Base-by-base conservation (phyloP, 2,113 vertebrate species). In the Notarius lentiginosus region DNA sequence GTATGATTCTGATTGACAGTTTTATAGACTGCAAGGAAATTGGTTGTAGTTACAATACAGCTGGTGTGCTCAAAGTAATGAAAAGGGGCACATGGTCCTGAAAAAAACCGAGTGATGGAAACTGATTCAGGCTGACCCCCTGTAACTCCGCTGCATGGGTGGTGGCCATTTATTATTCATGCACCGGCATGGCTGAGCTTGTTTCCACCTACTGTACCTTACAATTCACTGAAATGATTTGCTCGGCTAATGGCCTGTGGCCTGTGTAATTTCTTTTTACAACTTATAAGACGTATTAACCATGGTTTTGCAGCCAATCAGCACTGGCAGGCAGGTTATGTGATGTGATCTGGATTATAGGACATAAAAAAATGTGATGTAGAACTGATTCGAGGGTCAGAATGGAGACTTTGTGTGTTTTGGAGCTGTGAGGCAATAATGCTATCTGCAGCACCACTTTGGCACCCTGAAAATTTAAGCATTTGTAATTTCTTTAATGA, bases 11-110 rank as follows among this genome's bases (percentile, higher is more conserved):
- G 94, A 95, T 94, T 94, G 95, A 95, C 94, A 94, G 94, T 93
- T 95, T 95, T 95, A 95, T 95, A 94, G 95, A 95, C 93, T 95
- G 92, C 94, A 94, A 93, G 95, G 94, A 95, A 95, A 95, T 95
- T 95, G 95, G 95, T 95, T 94, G 94, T 95, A 95, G 93, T 95
- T 94, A 93, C 93, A 95, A 94, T 95, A 93, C 94, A 95, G 94
- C 94, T 94, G 94, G 93, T 89, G 92, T 93, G 93, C 93, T 93
- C 87, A 18, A 87, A 92, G 94, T 94, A 95, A 95, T 95, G 94
- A 95, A 95, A 94, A 93, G 92, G 93, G 94, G 94, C 94, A 95
- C 93, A 92, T 93, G 94, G 94, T 90, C 94, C 91, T 90, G 30
- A 91, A 61, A n/a, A 83, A 92, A 87, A 92, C 60, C 79, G 79